Conservation (phyloP, 1,140 invertebrate genomes). For the Lasioglossum albipes region DNA sequence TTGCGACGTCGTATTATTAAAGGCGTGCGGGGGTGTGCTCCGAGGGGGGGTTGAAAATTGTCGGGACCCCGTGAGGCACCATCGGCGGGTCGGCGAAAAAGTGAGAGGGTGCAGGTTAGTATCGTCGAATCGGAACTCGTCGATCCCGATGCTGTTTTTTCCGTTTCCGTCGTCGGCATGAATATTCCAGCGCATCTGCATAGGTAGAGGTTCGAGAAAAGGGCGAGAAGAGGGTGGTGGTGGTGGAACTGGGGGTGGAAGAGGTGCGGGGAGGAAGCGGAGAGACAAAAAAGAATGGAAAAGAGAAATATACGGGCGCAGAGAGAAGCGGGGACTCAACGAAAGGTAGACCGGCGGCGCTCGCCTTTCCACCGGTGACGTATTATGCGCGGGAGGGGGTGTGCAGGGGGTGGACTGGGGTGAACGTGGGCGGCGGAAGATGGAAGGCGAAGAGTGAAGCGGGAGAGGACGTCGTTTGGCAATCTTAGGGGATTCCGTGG, state of each 20-base stretch:
- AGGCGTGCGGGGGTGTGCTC: conserved; percentile 24
- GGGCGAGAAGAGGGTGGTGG: conserved; percentile 5
- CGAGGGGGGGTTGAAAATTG: background rate
- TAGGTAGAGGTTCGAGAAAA: conserved; percentile 36
- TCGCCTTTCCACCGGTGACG: conserved; percentile 72
- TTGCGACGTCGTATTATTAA: conserved; percentile 61
- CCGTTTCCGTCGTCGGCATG: conserved; percentile 41
- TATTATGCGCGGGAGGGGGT: conserved; percentile 67
- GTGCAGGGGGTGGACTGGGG: conserved; percentile 5
- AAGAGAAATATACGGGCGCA: conserved; percentile 45
- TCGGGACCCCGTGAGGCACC: too few species aligned
- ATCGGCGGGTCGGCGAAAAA: background rate
- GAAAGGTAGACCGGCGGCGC: conserved; percentile 59
- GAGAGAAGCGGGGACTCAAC: background rate
- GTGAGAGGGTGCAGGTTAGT: background rate
- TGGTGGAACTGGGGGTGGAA: background rate
- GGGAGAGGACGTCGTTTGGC: conserved; percentile 75
- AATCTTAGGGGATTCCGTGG: conserved; percentile 80
- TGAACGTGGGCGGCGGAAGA: conserved; percentile 43
- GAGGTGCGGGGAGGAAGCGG: conserved; percentile 19
- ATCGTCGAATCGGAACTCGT: conserved; percentile 33
- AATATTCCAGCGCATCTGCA: conserved; percentile 57
- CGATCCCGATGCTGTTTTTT: conserved; percentile 59
- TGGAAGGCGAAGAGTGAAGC: conserved; percentile 43
- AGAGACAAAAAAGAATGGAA: conserved; percentile 42